Percentiles rank a stretch among this genome's conserved stretches.
These are phyloP conservation scores for Callitettix versicolor DNA, from an alignment of 1,140 invertebrate genomes.

Conservation along the genomic window DNA sequence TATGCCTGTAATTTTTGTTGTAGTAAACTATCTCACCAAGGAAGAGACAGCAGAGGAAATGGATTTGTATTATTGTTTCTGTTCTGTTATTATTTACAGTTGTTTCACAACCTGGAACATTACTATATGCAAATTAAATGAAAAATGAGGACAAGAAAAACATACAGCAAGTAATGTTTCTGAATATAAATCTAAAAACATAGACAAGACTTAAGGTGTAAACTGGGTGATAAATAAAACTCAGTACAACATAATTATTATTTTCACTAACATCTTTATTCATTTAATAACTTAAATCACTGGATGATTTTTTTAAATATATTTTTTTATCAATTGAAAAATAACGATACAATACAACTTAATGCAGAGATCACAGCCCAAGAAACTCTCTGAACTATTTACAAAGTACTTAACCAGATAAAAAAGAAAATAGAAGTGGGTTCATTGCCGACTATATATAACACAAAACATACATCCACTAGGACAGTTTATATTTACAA, in stretches of 20 bases:
- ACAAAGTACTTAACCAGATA: constrained; percentile 26
- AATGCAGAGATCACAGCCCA: constrained; percentile 29
- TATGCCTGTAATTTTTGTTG: too few relatives aligned
- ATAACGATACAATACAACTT: constrained; percentile 28
- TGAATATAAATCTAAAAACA: too few relatives aligned
- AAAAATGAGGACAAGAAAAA: too few relatives aligned
- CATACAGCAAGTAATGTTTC: too few relatives aligned
- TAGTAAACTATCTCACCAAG: too few relatives aligned
- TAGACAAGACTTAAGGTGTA: too few relatives aligned
- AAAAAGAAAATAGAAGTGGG: constrained; percentile 25
- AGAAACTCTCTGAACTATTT: constrained; percentile 28
- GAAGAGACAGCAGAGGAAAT: too few relatives aligned
- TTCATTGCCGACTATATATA: constrained; percentile 22
- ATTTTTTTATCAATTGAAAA: constrained; percentile 27
- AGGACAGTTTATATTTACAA: constrained; percentile 19
- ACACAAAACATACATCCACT: constrained; percentile 26
- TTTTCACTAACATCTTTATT: constrained; percentile 28
- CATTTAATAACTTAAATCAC: constrained; percentile 29
- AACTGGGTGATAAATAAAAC: background rate
- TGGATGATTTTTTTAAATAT: constrained; percentile 27
- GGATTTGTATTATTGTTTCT: too few relatives aligned
- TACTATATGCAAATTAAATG: too few relatives aligned
- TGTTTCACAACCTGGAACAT: too few relatives aligned
- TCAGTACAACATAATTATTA: constrained; percentile 7
- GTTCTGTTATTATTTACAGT: too few relatives aligned